A percentile compares a stretch with the other conserved stretches of the same genome.
Conservation (phyloP, 2,888 invertebrate species). For the Drosophila buzzatii region DNA sequence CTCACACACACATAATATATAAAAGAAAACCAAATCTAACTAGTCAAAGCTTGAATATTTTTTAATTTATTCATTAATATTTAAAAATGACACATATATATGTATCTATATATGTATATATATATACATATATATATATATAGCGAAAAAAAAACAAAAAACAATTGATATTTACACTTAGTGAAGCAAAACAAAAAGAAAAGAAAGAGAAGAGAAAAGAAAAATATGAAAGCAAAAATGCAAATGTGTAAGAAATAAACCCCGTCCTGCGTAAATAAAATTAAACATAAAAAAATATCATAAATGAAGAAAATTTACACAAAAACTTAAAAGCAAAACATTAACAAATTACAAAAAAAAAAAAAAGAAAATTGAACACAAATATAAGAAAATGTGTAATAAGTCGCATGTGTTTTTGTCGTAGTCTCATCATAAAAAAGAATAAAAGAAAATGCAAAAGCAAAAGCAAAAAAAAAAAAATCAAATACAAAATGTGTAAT, state of each 20-base stretch:
- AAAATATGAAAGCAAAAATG: slow-evolving; percentile 61
- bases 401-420: slow-evolving; percentile 81
- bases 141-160: slow-evolving; percentile 48
- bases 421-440: slow-evolving; percentile 77
- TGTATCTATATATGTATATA: slow-evolving; percentile 33
- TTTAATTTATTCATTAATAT: slow-evolving; percentile 80
- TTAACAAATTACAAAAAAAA: slow-evolving; percentile 60
- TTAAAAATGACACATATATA: slow-evolving; percentile 50
- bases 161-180: slow-evolving; percentile 84
- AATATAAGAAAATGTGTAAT: slow-evolving; percentile 59
- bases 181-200: slow-evolving; percentile 71
- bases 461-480: slow-evolving; percentile 28
- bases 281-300: slow-evolving; percentile 77
- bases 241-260: slow-evolving; percentile 82
- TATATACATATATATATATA: slow-evolving; percentile 49
- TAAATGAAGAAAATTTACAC: slow-evolving; percentile 79
- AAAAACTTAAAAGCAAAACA: slow-evolving; percentile 71
- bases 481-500: slow-evolving; percentile 60
- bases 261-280: slow-evolving; percentile 84
- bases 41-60: slow-evolving; percentile 83
- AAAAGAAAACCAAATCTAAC: slow-evolving; percentile 59
- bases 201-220: slow-evolving; percentile 62
- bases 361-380: slow-evolving; percentile 61
- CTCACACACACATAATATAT: slow-evolving; percentile 38
- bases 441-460: slow-evolving; percentile 25